phyloP scores from a whole-genome alignment of 2,113 vertebrate species.

The Brachypteracias leptosomus region DNA sequence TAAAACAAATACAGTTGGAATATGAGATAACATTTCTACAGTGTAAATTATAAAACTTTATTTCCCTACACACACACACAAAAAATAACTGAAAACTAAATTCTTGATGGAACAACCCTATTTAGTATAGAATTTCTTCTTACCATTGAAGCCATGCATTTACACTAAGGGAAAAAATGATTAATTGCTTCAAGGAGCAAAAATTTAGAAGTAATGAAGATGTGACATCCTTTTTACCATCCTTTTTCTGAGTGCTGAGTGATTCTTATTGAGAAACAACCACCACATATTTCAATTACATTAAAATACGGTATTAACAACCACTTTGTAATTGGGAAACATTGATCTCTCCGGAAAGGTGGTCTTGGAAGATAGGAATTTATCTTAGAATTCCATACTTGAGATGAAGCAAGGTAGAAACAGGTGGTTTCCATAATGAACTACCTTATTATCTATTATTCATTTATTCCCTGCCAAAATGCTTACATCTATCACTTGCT shows the following conservation, averaged over 20 bases:
- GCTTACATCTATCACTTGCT: neutral
- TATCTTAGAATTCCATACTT: slow-evolving; percentile 28
- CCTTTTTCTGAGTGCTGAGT: neutral
- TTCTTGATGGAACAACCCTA: neutral
- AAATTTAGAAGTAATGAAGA: slow-evolving; percentile 21
- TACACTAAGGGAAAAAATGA: slow-evolving; percentile 24
- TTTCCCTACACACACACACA: neutral
- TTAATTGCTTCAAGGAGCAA: slow-evolving; percentile 47
- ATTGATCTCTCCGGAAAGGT: slow-evolving; percentile 1
- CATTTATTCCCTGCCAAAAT: neutral
- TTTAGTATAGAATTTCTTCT: neutral
- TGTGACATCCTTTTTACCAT: neutral
- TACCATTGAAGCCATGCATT: neutral
- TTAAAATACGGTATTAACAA: neutral
- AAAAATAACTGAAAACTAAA: neutral
- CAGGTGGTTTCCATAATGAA: slow-evolving; percentile 9
- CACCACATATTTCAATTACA: slow-evolving; percentile 15
- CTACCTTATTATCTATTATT: neutral
- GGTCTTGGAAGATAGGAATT: neutral
- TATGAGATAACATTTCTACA: neutral
- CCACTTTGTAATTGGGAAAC: neutral
- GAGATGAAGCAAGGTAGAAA: slow-evolving; percentile 27
- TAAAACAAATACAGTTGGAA: neutral
- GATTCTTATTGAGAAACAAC: neutral
- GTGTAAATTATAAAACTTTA: neutral